Conservation (phyloP, 2,888 invertebrate species). For the Caenorhabditis uteleia region DNA sequence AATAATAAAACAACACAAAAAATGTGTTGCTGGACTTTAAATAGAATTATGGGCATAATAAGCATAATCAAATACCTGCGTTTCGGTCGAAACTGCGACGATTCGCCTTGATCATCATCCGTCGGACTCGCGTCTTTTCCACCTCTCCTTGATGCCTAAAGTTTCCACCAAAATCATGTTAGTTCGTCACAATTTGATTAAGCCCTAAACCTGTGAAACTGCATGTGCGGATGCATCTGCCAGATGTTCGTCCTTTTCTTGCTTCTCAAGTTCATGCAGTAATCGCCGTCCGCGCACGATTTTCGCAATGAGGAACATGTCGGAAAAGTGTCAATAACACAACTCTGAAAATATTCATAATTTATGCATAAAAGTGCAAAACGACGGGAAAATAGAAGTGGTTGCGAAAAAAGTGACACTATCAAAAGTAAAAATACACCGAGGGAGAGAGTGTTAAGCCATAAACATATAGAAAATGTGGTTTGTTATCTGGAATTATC, state of each 20-base stretch:
- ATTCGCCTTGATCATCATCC: slow-evolving; percentile 17
- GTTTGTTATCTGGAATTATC: too few relatives aligned
- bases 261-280: slow-evolving; percentile 65
- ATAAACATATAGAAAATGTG: too few relatives aligned
- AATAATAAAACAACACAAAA: too few relatives aligned
- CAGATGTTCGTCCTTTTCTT: slow-evolving; percentile 60
- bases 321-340: not conserved
- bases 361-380: not conserved
- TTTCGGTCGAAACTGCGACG: slow-evolving; percentile 22
- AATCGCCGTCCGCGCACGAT: slow-evolving; percentile 67
- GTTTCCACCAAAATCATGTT: not conserved
- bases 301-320: slow-evolving; percentile 67
- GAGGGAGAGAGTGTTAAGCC: too few relatives aligned
- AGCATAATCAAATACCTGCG: slow-evolving; percentile 22
- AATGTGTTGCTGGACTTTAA: slow-evolving; percentile 1
- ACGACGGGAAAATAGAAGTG: not conserved
- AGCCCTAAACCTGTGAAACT: slow-evolving; percentile 17
- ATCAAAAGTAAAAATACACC: too few relatives aligned
- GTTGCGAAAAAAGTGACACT: not conserved
- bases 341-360: not conserved
- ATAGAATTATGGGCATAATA: too few relatives aligned
- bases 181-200: not conserved
- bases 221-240: slow-evolving; percentile 40
- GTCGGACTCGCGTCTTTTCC: slow-evolving; percentile 22
- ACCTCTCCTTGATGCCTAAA: not conserved